Conservation (phyloP, 2,797 vertebrate species). For the Capromys pilorides region DNA sequence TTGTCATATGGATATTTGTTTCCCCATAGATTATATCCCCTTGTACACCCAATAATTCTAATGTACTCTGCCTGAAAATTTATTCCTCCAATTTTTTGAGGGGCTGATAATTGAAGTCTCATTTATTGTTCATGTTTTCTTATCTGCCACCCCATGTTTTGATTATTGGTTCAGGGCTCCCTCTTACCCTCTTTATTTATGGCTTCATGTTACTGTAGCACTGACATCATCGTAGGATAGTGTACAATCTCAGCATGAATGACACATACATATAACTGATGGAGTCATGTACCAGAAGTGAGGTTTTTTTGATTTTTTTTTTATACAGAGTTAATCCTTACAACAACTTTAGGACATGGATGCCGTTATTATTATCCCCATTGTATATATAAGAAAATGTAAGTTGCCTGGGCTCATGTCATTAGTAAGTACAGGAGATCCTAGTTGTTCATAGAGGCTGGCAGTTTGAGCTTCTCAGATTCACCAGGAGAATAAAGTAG, state of each 20-base stretch:
- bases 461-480: neutral
- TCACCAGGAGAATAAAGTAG: neutral
- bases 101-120: neutral
- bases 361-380: neutral
- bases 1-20: neutral
- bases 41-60: neutral
- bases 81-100: neutral
- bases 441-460: neutral
- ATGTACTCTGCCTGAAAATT: neutral
- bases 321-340: neutral
- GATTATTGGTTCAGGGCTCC: neutral
- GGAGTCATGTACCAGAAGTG: neutral
- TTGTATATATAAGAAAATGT: neutral
- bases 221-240: neutral
- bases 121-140: neutral
- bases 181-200: neutral
- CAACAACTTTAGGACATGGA: neutral
- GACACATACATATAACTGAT: neutral
- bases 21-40: neutral
- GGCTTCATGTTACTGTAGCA: neutral
- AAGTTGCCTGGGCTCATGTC: neutral
- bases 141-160: neutral
- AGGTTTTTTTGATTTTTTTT: neutral
- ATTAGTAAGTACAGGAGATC: neutral
- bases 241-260: neutral